phyloP scores from a whole-genome alignment of 2,797 vertebrate species.

The Heteromormyrus szaboi region DNA sequence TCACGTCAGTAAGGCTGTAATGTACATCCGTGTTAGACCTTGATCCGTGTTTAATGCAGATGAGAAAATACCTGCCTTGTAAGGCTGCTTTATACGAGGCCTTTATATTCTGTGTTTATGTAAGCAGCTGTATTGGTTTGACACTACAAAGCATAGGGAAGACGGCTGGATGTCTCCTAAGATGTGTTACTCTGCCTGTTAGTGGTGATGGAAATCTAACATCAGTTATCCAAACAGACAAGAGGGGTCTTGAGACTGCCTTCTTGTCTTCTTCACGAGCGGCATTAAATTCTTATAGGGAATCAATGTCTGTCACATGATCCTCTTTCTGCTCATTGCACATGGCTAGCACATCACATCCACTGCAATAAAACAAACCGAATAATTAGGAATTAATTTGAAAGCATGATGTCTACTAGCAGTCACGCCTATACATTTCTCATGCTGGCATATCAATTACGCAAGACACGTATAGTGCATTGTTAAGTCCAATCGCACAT shows the following conservation, averaged over 20 bases:
- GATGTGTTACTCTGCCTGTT: not conserved
- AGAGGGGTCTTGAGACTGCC: not conserved
- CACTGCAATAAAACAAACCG: not conserved
- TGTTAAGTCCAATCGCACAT: slow-evolving; percentile 46
- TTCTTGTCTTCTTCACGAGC: not conserved
- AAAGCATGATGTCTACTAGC: not conserved
- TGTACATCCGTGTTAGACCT: not conserved
- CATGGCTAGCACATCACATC: not conserved
- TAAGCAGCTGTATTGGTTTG: not conserved
- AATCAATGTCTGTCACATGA: not conserved
- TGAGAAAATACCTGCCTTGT: not conserved
- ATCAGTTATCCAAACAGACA: not conserved
- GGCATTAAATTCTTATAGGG: not conserved
- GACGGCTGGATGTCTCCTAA: slow-evolving; percentile 2
- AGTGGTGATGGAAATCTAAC: not conserved
- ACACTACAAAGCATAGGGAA: not conserved
- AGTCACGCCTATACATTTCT: not conserved
- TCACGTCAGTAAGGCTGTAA: not conserved
- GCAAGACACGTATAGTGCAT: slow-evolving; percentile 36
- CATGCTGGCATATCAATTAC: slow-evolving; percentile 3
- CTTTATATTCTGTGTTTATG: not conserved
- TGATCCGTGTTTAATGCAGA: not conserved
- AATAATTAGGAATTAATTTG: not conserved
- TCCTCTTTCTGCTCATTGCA: not conserved
- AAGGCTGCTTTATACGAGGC: not conserved